Conservation (phyloP, 2,113 vertebrate genomes). For the Mormoops blainvillei region DNA sequence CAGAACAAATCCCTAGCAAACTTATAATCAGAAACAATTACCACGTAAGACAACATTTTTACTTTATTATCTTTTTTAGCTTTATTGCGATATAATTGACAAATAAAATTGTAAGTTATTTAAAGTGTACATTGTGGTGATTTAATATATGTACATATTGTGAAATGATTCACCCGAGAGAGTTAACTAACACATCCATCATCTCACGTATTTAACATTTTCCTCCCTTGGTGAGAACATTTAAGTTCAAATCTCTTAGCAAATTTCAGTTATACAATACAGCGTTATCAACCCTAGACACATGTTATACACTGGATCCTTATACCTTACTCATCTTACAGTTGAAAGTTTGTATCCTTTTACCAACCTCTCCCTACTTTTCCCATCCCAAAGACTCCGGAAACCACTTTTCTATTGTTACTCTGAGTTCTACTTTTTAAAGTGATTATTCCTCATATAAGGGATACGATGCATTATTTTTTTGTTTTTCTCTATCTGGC, state of each 20-base stretch:
- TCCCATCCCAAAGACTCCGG: not conserved
- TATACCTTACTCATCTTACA: not conserved
- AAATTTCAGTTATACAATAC: not conserved
- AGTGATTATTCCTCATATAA: not conserved
- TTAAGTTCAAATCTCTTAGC: not conserved
- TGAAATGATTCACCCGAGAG: not conserved
- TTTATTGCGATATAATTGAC: not conserved
- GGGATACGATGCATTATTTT: not conserved
- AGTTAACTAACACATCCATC: not conserved
- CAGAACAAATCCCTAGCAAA: constrained; percentile 17
- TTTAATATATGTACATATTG: not conserved
- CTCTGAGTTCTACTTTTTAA: not conserved
- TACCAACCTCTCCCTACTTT: not conserved
- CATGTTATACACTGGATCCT: not conserved
- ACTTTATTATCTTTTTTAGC: not conserved
- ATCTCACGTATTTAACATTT: not conserved
- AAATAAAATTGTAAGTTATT: not conserved
- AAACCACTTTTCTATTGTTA: not conserved
- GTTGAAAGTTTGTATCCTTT: not conserved
- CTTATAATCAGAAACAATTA: not conserved
- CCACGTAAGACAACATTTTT: not conserved
- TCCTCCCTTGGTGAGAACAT: not conserved
- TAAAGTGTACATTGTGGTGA: not conserved
- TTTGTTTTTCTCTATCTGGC: not conserved
- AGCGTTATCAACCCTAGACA: not conserved